Conservation (phyloP, 2,113 vertebrate species). For the Coptodon bakossiorum region DNA sequence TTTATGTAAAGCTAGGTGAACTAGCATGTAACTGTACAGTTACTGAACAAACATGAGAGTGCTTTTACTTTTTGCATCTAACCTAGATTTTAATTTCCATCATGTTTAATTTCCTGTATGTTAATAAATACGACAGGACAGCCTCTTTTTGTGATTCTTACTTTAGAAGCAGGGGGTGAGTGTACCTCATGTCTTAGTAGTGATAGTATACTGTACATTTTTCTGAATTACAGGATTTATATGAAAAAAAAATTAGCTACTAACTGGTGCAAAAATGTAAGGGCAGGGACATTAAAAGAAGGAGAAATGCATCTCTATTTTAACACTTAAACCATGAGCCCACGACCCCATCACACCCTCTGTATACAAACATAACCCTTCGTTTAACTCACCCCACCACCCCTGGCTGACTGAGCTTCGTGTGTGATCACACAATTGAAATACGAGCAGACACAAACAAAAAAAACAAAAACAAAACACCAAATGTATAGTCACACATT, state of each 20-base stretch:
- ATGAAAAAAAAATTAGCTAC: not conserved
- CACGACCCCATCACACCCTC: not conserved
- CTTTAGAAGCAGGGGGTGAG: not conserved
- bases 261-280: not conserved
- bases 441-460: not conserved
- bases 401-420: not conserved
- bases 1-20: not conserved
- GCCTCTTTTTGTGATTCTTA: not conserved
- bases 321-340: not conserved
- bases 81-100: not conserved
- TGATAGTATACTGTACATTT: not conserved
- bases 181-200: not conserved
- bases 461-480: not conserved
- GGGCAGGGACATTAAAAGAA: not conserved
- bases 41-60: not conserved
- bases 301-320: not conserved
- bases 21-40: not conserved
- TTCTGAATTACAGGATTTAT: not conserved
- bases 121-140: not conserved
- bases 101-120: not conserved
- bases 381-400: not conserved
- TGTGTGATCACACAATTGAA: not conserved
- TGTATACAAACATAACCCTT: not conserved
- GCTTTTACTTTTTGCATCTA: not conserved
- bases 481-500: not conserved